Percentiles rank a stretch among this genome's conserved stretches.
These are phyloP conservation scores for Dicycla oo DNA, from an alignment of 2,888 invertebrate species.

Conservation along the genomic window DNA sequence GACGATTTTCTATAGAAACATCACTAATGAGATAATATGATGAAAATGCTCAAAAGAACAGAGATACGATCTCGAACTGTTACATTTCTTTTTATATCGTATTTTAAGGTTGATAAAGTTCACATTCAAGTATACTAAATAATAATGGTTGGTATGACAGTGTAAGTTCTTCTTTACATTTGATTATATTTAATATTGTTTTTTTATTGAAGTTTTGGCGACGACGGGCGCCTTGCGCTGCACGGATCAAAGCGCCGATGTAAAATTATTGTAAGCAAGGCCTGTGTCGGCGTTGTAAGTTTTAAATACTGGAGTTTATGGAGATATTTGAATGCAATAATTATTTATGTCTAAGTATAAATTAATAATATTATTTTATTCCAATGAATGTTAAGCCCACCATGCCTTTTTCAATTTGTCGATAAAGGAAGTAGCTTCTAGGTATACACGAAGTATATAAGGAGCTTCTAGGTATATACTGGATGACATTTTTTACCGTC, in stretches of 20 bases:
- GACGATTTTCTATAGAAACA: conserved; percentile 39
- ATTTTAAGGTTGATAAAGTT: conserved; percentile 9
- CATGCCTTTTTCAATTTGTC: background rate
- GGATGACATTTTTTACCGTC: too few species aligned
- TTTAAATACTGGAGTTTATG: conserved; percentile 62
- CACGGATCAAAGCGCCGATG: conserved; percentile 65
- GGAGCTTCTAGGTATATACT: too few species aligned
- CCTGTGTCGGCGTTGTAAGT: conserved; percentile 28
- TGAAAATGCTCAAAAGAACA: conserved; percentile 35
- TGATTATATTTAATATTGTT: conserved; percentile 60
- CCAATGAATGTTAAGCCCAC: conserved; percentile 25
- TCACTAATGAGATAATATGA: conserved; percentile 55
- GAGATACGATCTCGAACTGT: conserved; percentile 31
- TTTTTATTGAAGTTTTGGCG: conserved; percentile 66
- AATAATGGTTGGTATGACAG: background rate
- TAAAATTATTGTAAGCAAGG: conserved; percentile 55
- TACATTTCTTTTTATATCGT: conserved; percentile 25
- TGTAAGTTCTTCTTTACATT: conserved; percentile 38
- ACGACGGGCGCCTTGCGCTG: conserved; percentile 33
- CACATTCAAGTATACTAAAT: conserved; percentile 17
- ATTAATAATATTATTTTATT: conserved; percentile 12
- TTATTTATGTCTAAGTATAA: conserved; percentile 16
- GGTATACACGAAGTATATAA: too few species aligned
- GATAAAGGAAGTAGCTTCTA: too few species aligned
- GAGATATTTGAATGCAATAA: conserved; percentile 28